Percentiles rank a stretch among this genome's conserved stretches.
Evolutionary conservation across 2,888 invertebrate species (phyloP).

Genomic region (Pollenia griseotomentosa): DNA sequence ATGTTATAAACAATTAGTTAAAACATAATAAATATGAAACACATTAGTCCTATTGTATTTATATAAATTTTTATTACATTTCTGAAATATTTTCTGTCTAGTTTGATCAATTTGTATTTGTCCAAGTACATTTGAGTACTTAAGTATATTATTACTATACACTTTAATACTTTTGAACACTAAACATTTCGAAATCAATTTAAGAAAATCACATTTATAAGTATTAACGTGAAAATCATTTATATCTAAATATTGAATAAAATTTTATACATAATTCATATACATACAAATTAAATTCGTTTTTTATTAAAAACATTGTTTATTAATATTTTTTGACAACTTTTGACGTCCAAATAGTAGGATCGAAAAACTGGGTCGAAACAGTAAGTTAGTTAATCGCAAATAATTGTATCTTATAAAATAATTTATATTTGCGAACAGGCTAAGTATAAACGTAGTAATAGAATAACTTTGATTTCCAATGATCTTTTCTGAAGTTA

Average conservation of each 20-base stretch:
- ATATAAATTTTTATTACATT: conserved; percentile 8
- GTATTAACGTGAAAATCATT: conserved; percentile 69
- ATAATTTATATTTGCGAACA: too few species aligned
- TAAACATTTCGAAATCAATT: conserved; percentile 55
- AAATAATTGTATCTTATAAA: too few species aligned
- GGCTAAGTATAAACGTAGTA: too few species aligned
- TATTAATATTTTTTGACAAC: too few species aligned
- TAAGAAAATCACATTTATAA: conserved; percentile 56
- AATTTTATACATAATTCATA: conserved; percentile 66
- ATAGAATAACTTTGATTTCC: too few species aligned
- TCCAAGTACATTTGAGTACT: conserved; percentile 56
- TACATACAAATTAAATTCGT: conserved; percentile 2
- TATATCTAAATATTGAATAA: conserved; percentile 66
- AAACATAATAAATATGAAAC: conserved; percentile 16
- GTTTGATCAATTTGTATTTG: conserved; percentile 19
- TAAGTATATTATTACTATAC: conserved; percentile 44
- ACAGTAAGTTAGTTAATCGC: too few species aligned
- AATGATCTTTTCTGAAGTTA: too few species aligned
- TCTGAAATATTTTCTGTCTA: conserved; percentile 25
- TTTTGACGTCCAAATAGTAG: too few species aligned
- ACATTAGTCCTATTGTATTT: conserved; percentile 8
- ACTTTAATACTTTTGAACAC: conserved; percentile 27
- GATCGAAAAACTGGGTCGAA: too few species aligned
- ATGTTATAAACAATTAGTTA: conserved; percentile 3
- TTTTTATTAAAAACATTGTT: background rate